A percentile compares a stretch with the other conserved stretches of the same genome.
phyloP scores from a whole-genome alignment of 2,797 vertebrate species.

The Bryconaethiops microstoma region DNA sequence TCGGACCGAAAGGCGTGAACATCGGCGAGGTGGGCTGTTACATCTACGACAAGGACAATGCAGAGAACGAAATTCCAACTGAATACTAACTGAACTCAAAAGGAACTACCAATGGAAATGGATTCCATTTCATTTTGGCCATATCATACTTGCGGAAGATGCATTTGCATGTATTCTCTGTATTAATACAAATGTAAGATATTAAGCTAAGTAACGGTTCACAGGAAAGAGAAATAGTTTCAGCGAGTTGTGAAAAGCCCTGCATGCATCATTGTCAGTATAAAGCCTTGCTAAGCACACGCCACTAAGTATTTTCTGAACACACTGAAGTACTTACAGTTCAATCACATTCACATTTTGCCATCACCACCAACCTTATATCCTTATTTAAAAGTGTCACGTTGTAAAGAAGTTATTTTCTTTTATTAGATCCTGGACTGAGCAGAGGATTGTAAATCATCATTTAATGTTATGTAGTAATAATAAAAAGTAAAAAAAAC shows the following conservation, averaged over 20 bases:
- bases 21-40: constrained; percentile 79
- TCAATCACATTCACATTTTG: neutral
- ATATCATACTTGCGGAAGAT: constrained; percentile 6
- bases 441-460: constrained; percentile 4
- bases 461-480: neutral
- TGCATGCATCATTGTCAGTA: neutral
- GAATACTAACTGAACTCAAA: constrained; percentile 43
- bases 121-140: constrained; percentile 8
- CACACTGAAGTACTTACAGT: neutral
- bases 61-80: constrained; percentile 55
- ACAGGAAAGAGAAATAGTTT: neutral
- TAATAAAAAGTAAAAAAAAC: neutral
- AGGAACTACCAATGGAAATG: constrained; percentile 1
- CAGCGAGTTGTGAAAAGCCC: neutral
- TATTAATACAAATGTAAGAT: constrained; percentile 10
- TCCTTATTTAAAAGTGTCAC: constrained; percentile 12
- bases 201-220: neutral
- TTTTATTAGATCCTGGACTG: neutral
- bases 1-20: constrained; percentile 80
- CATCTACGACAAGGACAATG: constrained; percentile 68
- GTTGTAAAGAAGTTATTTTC: neutral
- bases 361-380: neutral
- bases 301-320: constrained; percentile 11
- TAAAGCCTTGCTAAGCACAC: neutral
- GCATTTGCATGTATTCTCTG: neutral